Percentiles rank a stretch among this genome's conserved stretches.
Evolutionary conservation across 2,113 vertebrate genomes (phyloP).

Genomic region (Epinephelus lanceolatus): DNA sequence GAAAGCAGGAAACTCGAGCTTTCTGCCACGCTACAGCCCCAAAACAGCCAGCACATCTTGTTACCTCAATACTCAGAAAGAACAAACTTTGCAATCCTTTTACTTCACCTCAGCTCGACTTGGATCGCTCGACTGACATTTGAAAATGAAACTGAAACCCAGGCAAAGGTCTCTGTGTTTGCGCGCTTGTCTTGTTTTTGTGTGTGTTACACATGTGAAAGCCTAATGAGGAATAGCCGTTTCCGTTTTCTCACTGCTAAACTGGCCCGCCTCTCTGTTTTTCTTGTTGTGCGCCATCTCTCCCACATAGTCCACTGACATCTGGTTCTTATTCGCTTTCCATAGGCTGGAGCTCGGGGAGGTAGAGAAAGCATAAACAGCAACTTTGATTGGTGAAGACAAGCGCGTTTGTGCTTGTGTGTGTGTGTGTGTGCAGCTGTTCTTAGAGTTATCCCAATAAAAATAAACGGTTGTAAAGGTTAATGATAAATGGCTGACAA

Average conservation of each 20-base stretch:
- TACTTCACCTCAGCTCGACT: constrained; percentile 16
- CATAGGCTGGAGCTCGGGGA: constrained; percentile 23
- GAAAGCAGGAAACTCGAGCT: constrained; percentile 30
- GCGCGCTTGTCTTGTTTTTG: neutral
- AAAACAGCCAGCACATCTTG: constrained; percentile 19
- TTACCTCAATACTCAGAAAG: constrained; percentile 23
- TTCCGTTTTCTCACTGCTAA: constrained; percentile 44
- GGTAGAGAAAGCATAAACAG: constrained; percentile 43
- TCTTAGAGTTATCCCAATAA: constrained; percentile 22
- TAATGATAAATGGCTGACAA: constrained; percentile 42
- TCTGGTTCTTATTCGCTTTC: constrained; percentile 63
- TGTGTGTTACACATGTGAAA: constrained; percentile 22
- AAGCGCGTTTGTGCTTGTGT: neutral
- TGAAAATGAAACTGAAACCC: constrained; percentile 68
- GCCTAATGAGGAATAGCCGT: constrained; percentile 53
- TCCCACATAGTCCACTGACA: constrained; percentile 53
- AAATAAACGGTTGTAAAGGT: constrained; percentile 39
- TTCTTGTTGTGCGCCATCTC: constrained; percentile 38
- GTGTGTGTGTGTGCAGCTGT: constrained; percentile 41
- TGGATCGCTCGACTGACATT: constrained; percentile 32
- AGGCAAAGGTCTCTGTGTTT: constrained; percentile 8
- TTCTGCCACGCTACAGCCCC: neutral
- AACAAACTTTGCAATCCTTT: constrained; percentile 15
- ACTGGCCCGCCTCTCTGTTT: constrained; percentile 28
- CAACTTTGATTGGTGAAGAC: constrained; percentile 9